phyloP scores from a whole-genome alignment of 2,797 vertebrate species.

The Ciconia nigra region DNA sequence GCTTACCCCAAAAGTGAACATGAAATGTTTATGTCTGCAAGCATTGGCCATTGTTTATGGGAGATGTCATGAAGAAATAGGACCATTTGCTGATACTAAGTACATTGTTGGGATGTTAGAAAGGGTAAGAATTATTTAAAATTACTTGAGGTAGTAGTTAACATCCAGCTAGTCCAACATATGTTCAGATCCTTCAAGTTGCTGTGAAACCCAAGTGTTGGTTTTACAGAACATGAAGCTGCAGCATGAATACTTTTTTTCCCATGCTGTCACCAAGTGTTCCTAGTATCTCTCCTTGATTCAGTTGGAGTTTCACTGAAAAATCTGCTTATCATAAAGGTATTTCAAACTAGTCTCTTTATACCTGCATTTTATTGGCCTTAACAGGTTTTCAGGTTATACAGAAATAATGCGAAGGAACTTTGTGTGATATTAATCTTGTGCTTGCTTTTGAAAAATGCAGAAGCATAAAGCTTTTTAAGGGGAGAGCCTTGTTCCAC shows the following conservation, averaged over 20 bases:
- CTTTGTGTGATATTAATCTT: background rate
- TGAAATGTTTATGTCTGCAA: conserved; percentile 99
- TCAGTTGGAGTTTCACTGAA: background rate
- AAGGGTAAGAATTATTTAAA: conserved; percentile 80
- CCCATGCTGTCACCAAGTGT: background rate
- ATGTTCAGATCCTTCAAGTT: background rate
- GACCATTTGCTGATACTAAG: conserved; percentile 94
- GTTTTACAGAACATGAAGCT: background rate
- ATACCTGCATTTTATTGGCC: background rate
- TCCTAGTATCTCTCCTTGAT: background rate
- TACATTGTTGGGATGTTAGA: conserved; percentile 98
- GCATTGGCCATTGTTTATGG: conserved; percentile 97
- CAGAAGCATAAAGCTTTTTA: background rate
- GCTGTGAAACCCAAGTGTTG: background rate
- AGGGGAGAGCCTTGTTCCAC: background rate
- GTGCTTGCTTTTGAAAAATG: background rate
- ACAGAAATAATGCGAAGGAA: background rate
- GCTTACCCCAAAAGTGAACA: conserved; percentile 96
- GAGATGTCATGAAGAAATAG: conserved; percentile 95
- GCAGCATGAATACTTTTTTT: background rate
- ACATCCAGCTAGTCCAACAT: background rate
- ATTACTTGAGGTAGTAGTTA: background rate
- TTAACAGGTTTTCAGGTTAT: background rate
- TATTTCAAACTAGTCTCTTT: background rate
- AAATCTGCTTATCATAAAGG: background rate